Evolutionary conservation across 2,888 invertebrate species (phyloP).

Genomic region (Erynnis tages): DNA sequence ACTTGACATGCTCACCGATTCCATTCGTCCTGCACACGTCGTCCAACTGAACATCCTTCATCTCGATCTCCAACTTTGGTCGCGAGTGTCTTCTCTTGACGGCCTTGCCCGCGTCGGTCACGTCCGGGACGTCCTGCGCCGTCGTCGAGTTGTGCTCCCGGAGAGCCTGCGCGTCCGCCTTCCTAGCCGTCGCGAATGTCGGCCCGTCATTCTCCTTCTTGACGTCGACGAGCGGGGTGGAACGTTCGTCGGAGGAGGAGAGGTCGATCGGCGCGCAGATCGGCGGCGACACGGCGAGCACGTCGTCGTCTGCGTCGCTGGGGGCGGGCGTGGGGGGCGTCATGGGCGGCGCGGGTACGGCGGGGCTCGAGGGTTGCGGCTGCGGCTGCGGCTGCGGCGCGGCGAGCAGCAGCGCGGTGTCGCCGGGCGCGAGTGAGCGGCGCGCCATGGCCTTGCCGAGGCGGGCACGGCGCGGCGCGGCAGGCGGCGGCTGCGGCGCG

Average conservation of each 20-base stretch:
- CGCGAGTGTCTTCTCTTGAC: slow-evolving; percentile 70
- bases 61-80: slow-evolving; percentile 73
- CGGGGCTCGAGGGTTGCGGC: slow-evolving; percentile 82
- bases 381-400: slow-evolving; percentile 46
- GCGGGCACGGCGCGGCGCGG: slow-evolving; percentile 68
- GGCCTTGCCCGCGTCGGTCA: slow-evolving; percentile 56
- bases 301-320: slow-evolving; percentile 77
- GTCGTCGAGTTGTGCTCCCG: slow-evolving; percentile 65
- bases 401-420: slow-evolving; percentile 73
- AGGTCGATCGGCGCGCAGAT: slow-evolving; percentile 71
- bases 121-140: slow-evolving; percentile 46
- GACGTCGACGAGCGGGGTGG: slow-evolving; percentile 69
- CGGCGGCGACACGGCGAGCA: slow-evolving; percentile 73
- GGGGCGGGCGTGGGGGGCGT: slow-evolving; percentile 53
- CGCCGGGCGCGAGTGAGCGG: slow-evolving; percentile 80
- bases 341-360: slow-evolving; percentile 69
- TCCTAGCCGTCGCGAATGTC: slow-evolving; percentile 57
- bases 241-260: slow-evolving; percentile 73
- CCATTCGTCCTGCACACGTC: slow-evolving; percentile 72
- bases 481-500: slow-evolving; percentile 80
- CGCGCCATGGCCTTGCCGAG: slow-evolving; percentile 85
- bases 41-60: slow-evolving; percentile 72
- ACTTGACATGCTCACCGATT: slow-evolving; percentile 77
- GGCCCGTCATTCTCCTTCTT: slow-evolving; percentile 76
- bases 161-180: slow-evolving; percentile 69